Evolutionary conservation across 2,888 invertebrate genomes (phyloP).

Genomic region (Hirudinaria manillensis): DNA sequence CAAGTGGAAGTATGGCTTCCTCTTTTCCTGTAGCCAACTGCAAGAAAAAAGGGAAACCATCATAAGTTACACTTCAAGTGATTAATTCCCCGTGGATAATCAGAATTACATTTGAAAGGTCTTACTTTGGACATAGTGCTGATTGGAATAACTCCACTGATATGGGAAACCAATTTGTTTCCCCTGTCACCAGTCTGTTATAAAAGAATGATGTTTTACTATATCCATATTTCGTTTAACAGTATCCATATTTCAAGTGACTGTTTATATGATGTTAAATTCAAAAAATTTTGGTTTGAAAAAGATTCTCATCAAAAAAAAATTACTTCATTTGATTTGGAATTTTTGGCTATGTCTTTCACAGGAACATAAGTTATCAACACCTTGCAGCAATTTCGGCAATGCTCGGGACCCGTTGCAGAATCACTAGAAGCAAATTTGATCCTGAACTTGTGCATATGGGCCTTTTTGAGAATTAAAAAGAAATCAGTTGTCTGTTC

Average conservation of each 20-base stretch:
- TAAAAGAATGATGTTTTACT: no score
- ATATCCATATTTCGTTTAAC: no score
- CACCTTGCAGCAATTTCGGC: not conserved
- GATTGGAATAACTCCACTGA: not conserved
- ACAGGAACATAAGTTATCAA: slow-evolving; percentile 16
- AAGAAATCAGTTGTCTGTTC: not conserved
- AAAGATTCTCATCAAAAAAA: no score
- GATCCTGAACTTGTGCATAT: slow-evolving; percentile 23
- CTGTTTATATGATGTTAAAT: no score
- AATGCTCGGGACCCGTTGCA: not conserved
- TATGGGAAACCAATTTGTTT: slow-evolving; percentile 7
- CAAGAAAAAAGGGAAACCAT: not conserved
- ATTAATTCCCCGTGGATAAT: no score
- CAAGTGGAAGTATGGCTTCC: not conserved
- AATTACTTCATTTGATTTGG: not conserved
- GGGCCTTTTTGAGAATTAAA: not conserved
- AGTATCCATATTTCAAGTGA: no score
- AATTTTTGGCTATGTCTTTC: not conserved
- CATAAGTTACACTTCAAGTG: no score
- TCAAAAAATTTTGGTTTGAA: no score
- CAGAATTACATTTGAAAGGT: no score
- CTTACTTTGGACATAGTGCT: not conserved
- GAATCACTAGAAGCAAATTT: not conserved
- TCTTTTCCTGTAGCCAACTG: not conserved
- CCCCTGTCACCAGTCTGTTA: not conserved